phyloP scores from a whole-genome alignment of 1,140 invertebrate genomes.

The Drosophila punjabiensis region DNA sequence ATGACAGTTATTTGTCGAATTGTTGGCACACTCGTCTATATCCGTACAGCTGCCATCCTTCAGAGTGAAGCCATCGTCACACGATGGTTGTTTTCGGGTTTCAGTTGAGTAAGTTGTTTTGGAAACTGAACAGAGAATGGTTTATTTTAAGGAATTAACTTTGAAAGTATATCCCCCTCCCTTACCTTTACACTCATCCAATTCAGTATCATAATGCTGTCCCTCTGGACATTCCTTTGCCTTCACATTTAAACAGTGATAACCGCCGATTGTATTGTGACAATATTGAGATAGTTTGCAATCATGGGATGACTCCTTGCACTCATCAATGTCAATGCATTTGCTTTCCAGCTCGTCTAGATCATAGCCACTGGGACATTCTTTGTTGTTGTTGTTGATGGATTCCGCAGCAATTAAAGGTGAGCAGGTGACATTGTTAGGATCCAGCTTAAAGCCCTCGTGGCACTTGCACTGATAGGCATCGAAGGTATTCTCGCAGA shows the following conservation, averaged over 20 bases:
- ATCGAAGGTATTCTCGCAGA: slow-evolving; percentile 88
- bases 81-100: slow-evolving; percentile 28
- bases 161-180: too few species aligned
- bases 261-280: slow-evolving; percentile 70
- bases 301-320: slow-evolving; percentile 88
- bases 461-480: slow-evolving; percentile 91
- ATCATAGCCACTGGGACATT: slow-evolving; percentile 58
- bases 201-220: slow-evolving; percentile 41
- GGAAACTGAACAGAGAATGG: neutral
- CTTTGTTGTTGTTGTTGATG: slow-evolving; percentile 27
- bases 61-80: slow-evolving; percentile 61
- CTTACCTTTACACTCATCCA: slow-evolving; percentile 61
- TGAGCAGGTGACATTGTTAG: slow-evolving; percentile 88
- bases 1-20: slow-evolving; percentile 86
- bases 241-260: slow-evolving; percentile 66
- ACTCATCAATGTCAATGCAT: slow-evolving; percentile 89
- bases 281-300: slow-evolving; percentile 79
- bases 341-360: slow-evolving; percentile 40
- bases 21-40: slow-evolving; percentile 90
- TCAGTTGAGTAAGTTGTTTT: neutral
- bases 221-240: slow-evolving; percentile 52
- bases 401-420: neutral
- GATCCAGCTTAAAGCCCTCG: slow-evolving; percentile 88
- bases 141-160: too few species aligned
- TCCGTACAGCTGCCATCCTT: slow-evolving; percentile 86